Evolutionary conservation across 2,888 invertebrate species (phyloP).

Genomic region (Chouioia cunea): DNA sequence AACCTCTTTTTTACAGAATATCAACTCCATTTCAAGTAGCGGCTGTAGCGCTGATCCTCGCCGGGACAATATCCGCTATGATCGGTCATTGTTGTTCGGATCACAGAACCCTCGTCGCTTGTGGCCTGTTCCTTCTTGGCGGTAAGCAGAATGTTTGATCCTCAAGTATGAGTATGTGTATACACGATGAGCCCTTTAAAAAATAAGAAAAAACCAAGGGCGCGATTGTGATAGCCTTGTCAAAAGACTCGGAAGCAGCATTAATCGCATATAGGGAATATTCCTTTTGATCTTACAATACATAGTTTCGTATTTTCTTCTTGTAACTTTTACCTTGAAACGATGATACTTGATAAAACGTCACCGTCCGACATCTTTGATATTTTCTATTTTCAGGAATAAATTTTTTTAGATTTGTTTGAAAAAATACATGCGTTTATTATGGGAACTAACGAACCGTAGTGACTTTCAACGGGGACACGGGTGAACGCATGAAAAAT

Average conservation of each 20-base stretch:
- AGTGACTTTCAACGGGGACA: background rate
- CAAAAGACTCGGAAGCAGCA: conserved; percentile 2
- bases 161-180: too few species aligned
- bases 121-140: conserved; percentile 72
- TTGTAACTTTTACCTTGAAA: too few species aligned
- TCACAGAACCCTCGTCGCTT: conserved; percentile 74
- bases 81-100: conserved; percentile 75
- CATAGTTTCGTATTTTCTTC: too few species aligned
- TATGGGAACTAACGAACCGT: conserved; percentile 17
- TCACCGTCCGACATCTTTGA: too few species aligned
- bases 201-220: too few species aligned
- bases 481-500: conserved; percentile 24
- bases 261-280: too few species aligned
- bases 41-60: conserved; percentile 71
- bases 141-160: conserved; percentile 66
- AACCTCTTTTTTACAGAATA: conserved; percentile 69
- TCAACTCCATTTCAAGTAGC: conserved; percentile 74
- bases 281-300: too few species aligned
- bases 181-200: background rate
- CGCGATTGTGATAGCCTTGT: conserved; percentile 27
- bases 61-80: conserved; percentile 72
- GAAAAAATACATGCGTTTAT: too few species aligned
- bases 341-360: too few species aligned
- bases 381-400: too few species aligned
- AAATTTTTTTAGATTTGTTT: too few species aligned